Conservation (phyloP, 1,140 invertebrate species). For the Drosophila kikkawai region DNA sequence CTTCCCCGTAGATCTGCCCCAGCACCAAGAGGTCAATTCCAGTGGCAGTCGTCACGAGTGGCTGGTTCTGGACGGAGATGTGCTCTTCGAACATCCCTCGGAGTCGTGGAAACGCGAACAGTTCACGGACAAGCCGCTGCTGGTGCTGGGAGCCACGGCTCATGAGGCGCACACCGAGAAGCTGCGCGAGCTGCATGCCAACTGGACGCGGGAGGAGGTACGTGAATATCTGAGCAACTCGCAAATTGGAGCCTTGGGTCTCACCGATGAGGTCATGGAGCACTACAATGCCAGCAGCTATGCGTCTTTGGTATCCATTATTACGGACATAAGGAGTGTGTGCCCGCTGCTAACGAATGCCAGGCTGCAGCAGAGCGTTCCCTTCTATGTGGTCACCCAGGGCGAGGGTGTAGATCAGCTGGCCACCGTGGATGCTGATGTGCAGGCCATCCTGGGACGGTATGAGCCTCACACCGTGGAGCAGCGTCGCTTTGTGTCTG, state of each 20-base stretch:
- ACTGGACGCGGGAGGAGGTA: conserved; percentile 88
- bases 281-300: conserved; percentile 88
- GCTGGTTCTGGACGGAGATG: conserved; percentile 90
- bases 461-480: conserved; percentile 90
- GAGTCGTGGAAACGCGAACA: conserved; percentile 86
- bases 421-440: conserved; percentile 89
- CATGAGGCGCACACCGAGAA: conserved; percentile 88
- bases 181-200: conserved; percentile 86
- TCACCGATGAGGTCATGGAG: conserved; percentile 87
- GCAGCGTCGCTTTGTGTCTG: conserved; percentile 90
- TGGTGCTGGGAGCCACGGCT: conserved; percentile 91
- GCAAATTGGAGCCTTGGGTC: conserved; percentile 87
- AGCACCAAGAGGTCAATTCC: conserved; percentile 85
- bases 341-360: conserved; percentile 90
- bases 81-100: conserved; percentile 88
- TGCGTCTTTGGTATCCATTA: conserved; percentile 89
- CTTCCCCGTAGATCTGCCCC: conserved; percentile 87
- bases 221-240: conserved; percentile 88
- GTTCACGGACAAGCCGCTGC: conserved; percentile 85
- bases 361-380: conserved; percentile 86
- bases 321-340: conserved; percentile 91
- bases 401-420: conserved; percentile 86
- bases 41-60: conserved; percentile 88
- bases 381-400: conserved; percentile 91
- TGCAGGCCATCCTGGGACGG: conserved; percentile 91